A percentile compares a stretch with the other conserved stretches of the same genome.
Evolutionary conservation across 2,888 invertebrate species (phyloP).

Genomic region (Acleris laterana): DNA sequence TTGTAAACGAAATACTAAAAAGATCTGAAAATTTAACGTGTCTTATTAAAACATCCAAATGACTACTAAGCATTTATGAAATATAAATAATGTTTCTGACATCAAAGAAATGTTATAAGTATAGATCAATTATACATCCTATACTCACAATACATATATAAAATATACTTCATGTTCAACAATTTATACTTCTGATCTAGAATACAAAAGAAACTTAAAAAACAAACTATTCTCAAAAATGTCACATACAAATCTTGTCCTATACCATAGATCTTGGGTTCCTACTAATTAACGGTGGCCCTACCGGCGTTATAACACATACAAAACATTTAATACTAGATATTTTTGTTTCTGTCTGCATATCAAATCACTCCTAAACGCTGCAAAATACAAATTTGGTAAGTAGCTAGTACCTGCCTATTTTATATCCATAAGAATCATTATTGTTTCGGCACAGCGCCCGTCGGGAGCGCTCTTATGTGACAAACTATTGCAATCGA

Average conservation of each 20-base stretch:
- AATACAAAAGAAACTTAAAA: constrained; percentile 63
- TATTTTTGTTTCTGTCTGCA: constrained; percentile 30
- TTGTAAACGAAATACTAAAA: constrained; percentile 33
- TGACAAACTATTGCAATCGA: constrained; percentile 60
- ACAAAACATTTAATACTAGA: constrained; percentile 36
- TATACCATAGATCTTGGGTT: constrained; percentile 55
- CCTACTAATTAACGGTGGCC: constrained; percentile 35
- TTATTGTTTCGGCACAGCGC: constrained; percentile 17
- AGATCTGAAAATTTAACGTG: constrained; percentile 34
- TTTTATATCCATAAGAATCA: constrained; percentile 24
- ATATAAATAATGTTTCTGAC: constrained; percentile 44
- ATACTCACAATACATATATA: constrained; percentile 54
- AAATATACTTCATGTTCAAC: constrained; percentile 71
- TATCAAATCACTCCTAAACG: constrained; percentile 31
- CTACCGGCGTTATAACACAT: constrained; percentile 35
- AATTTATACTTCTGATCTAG: constrained; percentile 70
- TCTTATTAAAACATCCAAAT: constrained; percentile 44
- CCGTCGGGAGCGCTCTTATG: constrained; percentile 52
- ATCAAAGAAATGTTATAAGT: constrained; percentile 43
- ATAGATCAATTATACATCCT: constrained; percentile 44
- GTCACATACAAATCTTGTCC: constrained; percentile 62
- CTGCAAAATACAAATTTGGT: constrained; percentile 31
- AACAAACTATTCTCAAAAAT: constrained; percentile 60
- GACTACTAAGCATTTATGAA: constrained; percentile 43
- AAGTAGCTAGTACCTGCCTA: constrained; percentile 49